Conservation (phyloP, 1,140 invertebrate species). For the Portunus trituberculatus region DNA sequence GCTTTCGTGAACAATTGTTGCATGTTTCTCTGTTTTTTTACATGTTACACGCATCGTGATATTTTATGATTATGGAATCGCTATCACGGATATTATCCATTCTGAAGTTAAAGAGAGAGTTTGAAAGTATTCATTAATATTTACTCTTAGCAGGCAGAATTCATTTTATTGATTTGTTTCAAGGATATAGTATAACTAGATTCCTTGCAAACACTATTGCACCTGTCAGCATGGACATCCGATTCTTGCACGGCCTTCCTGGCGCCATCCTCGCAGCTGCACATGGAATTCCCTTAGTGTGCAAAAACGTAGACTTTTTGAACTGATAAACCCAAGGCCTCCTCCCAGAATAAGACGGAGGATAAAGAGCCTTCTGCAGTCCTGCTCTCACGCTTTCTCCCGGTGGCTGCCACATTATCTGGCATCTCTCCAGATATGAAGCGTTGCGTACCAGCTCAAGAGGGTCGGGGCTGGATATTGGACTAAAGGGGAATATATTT, state of each 20-base stretch:
- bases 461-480: constrained; percentile 5
- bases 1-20: background rate
- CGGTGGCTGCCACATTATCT: constrained; percentile 22
- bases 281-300: background rate
- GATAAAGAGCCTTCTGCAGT: background rate
- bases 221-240: too few relatives aligned
- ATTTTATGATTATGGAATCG: too few relatives aligned
- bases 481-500: constrained; percentile 40
- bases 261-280: background rate
- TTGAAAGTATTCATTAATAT: too few relatives aligned
- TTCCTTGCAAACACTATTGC: too few relatives aligned
- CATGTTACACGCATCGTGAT: too few relatives aligned
- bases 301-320: background rate
- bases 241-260: too few relatives aligned
- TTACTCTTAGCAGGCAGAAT: too few relatives aligned
- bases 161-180: too few relatives aligned
- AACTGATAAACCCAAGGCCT: background rate
- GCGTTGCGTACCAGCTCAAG: constrained; percentile 36
- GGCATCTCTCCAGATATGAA: constrained; percentile 37
- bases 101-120: too few relatives aligned
- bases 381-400: constrained; percentile 2
- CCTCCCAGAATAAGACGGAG: constrained; percentile 2
- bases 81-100: too few relatives aligned
- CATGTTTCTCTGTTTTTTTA: background rate
- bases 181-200: too few relatives aligned